These are phyloP conservation scores for Mnemiopsis leidyi DNA, from an alignment of 37 sponge, comb jelly and placozoan species.

Conservation along the genomic window DNA sequence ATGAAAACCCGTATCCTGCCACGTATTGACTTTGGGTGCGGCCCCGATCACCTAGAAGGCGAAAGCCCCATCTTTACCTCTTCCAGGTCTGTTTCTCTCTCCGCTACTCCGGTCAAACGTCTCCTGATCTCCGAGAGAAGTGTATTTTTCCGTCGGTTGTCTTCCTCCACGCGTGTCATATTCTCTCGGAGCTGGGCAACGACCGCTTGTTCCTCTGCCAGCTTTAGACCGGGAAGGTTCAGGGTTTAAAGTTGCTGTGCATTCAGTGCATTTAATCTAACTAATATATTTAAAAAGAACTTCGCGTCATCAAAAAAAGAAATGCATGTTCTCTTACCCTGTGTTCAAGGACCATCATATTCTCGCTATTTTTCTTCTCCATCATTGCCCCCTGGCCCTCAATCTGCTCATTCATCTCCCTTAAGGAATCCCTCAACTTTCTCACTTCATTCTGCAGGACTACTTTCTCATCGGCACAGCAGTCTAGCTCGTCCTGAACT, in stretches of 20 bases:
- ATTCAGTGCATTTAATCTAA: too few relatives aligned
- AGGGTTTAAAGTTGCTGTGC: too few relatives aligned
- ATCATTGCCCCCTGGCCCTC: background rate
- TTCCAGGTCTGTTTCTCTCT: constrained; percentile 26
- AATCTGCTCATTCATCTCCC: background rate
- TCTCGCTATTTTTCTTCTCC: background rate
- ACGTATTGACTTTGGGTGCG: too few relatives aligned
- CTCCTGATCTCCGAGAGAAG: constrained; percentile 49
- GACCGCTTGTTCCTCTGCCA: background rate
- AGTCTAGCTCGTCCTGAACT: background rate
- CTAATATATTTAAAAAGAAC: too few relatives aligned
- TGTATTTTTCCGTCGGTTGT: background rate
- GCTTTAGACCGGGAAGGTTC: too few relatives aligned
- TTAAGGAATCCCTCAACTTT: background rate
- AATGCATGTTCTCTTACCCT: too few relatives aligned
- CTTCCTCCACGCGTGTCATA: background rate
- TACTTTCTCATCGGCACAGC: background rate
- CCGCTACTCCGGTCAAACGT: constrained; percentile 31
- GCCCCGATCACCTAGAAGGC: too few relatives aligned
- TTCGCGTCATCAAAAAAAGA: too few relatives aligned
- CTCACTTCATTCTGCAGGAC: background rate
- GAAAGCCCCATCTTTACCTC: too few relatives aligned
- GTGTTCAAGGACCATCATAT: background rate
- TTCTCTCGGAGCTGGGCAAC: background rate
- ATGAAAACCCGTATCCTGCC: too few relatives aligned